Base-by-base conservation (phyloP, 1,140 invertebrate species). In the Ptiloglossa arizonensis region DNA sequence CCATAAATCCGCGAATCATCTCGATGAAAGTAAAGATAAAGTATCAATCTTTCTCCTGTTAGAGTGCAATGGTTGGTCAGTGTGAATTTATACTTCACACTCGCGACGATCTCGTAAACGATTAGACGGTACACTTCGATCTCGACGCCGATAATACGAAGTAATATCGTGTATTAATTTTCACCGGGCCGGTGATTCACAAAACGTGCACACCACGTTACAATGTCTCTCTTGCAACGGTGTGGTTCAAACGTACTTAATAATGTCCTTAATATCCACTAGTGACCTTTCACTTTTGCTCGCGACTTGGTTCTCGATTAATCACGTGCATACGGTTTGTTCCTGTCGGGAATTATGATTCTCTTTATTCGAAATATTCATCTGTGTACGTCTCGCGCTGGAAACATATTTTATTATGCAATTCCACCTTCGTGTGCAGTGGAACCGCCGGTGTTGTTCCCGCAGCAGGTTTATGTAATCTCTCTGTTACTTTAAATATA, bases 221-320 rank as follows among this genome's bases (percentile, higher is more conserved):
- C 5, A 68, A 22, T 46, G 38, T 68, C 29, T 19, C 22, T 50
- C 2, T 17, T 5, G 0, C 15, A 46, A 8, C 13, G 48, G 19
- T 27, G 19, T 6, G 15, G 22, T 57, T 59, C 17, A 29, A 22
- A 59, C 5, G 19, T 24, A 27, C 57, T 70, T 44, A 54, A 56
- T 44, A 60, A 71, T 71, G 35, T 71, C n/a, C 38, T 59, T 48
- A 60, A 71, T 71, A 71, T 71, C 60, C 69, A 60, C 29, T 35
- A 35, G n/a, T 60, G 56, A 71, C 56, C 56, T 60, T 60, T 71
- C 41, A 71, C 56, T 60, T 38, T 9, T 29, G 54, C 19, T 17
- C 41, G 19, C 19, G 54, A 38, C 52, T 70, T 52, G 52, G 67
- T 19, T 41, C 19, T 57, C 57, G 67, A 70, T 57, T 70, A 70